Conservation (phyloP, 2,888 invertebrate species). For the Branchinecta sandiegonensis region DNA sequence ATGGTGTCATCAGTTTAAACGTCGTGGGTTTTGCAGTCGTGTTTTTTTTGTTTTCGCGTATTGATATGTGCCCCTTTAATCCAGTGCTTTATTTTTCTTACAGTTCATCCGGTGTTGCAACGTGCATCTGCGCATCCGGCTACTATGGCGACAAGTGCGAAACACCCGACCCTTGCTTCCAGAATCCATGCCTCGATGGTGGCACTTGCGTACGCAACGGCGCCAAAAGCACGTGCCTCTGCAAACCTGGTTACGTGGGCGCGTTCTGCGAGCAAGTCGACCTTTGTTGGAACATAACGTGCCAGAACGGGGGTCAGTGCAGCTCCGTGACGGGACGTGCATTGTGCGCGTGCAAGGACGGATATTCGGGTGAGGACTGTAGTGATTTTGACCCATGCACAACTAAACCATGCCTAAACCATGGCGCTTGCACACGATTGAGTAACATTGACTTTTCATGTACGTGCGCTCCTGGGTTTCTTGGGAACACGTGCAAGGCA, state of each 20-base stretch:
- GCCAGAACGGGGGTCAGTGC: not conserved
- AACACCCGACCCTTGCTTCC: conserved; percentile 17
- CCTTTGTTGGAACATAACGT: not conserved
- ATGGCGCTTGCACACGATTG: conserved; percentile 3
- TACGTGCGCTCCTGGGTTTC: conserved; percentile 8
- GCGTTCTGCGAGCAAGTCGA: not conserved
- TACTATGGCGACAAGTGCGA: conserved; percentile 20
- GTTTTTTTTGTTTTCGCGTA: too few relatives aligned
- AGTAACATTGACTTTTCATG: conserved; percentile 4
- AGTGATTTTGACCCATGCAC: conserved; percentile 1
- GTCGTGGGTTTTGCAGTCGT: too few relatives aligned
- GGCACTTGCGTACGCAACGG: not conserved
- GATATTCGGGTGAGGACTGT: conserved; percentile 9
- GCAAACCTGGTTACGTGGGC: not conserved
- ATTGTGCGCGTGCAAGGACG: not conserved
- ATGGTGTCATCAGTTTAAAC: too few relatives aligned
- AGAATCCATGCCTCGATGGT: not conserved
- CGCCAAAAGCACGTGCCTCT: not conserved
- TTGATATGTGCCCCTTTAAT: too few relatives aligned
- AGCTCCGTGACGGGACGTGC: not conserved
- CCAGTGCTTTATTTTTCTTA: not conserved
- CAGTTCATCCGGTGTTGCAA: conserved; percentile 10
- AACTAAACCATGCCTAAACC: conserved; percentile 14
- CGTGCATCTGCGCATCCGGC: conserved; percentile 19
- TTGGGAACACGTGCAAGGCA: not conserved